Conservation (phyloP, 1,140 invertebrate genomes). For the Sycophila sp. region DNA sequence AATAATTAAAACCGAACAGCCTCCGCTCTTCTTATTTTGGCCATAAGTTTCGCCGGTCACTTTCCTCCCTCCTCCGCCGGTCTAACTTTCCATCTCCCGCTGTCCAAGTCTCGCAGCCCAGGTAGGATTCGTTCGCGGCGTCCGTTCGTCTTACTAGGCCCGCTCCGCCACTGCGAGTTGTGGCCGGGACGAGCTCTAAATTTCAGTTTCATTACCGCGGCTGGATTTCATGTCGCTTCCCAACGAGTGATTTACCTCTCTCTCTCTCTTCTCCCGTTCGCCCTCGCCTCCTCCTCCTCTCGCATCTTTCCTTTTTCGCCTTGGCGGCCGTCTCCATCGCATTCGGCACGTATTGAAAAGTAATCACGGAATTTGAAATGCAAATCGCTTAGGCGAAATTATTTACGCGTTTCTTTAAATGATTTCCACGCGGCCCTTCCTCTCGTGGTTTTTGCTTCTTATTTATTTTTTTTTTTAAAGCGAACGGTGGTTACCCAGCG, state of each 20-base stretch:
- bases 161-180: background rate
- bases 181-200: conserved; percentile 21
- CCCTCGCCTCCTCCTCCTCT: background rate
- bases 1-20: conserved; percentile 9
- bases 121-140: background rate
- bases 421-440: background rate
- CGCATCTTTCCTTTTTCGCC: no score
- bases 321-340: no score
- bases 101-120: background rate
- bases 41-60: background rate
- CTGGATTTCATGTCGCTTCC: conserved; percentile 16
- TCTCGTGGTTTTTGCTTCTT: no score
- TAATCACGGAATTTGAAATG: conserved; percentile 34
- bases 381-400: conserved; percentile 33
- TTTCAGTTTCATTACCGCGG: conserved; percentile 31
- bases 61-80: background rate
- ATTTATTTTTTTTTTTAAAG: background rate
- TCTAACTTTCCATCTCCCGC: conserved; percentile 3
- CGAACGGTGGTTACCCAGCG: background rate
- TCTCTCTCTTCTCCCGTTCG: background rate
- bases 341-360: conserved; percentile 30
- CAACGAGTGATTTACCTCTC: conserved; percentile 26
- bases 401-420: conserved; percentile 32
- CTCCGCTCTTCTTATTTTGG: background rate
- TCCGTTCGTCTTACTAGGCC: background rate